Base-by-base conservation (phyloP, 2,797 vertebrate species). In the Syngnathus rostellatus region DNA sequence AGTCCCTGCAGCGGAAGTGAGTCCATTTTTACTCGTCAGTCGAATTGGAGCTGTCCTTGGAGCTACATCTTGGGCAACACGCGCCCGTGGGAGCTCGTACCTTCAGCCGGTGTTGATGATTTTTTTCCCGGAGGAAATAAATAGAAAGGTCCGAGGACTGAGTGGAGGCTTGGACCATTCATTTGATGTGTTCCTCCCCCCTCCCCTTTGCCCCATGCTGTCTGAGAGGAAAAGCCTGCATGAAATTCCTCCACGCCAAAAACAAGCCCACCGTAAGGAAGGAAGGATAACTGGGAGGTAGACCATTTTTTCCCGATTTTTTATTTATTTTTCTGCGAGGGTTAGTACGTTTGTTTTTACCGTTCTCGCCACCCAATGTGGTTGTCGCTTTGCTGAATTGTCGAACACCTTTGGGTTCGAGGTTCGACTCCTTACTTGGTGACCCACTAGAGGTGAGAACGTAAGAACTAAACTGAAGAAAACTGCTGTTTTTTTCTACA, bases 1-100 rank as follows among this genome's bases (percentile, higher is more conserved):
- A 38, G 41, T 82, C 77, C 81, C 81, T 80, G 82, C 74, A 85
- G 90, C 91, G 91, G 92, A 92, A 93, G 90, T 91, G 85, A 85
- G 83, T 87, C 85, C 86, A 84, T 88, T 89, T 86, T 86, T 84
- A 81, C 53, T 21, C 84, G 79, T 66, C 83, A 86, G 76, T 81
- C 54, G 86, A 90, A 64, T 14, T 39, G 92, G 87, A 92, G 92
- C 89, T 82, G 90, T 92, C 88, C 83, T 76, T 77, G 82, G 83
- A 89, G 87, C 89, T 79, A 81, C 88, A 86, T 82, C 84, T 66
- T 19, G 64, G 64, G 77, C 81, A 64, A 76, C 87, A 82, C 76
- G 85, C 86, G 81, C 74, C 51, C 46, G 2, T 14, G 7, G 39
- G 66, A 80, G 70, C 71, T 62, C 77, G 39, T 70, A 51, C 17